These are phyloP conservation scores for Anthrax anthrax DNA, from an alignment of 2,888 invertebrate genomes.

Conservation along the genomic window DNA sequence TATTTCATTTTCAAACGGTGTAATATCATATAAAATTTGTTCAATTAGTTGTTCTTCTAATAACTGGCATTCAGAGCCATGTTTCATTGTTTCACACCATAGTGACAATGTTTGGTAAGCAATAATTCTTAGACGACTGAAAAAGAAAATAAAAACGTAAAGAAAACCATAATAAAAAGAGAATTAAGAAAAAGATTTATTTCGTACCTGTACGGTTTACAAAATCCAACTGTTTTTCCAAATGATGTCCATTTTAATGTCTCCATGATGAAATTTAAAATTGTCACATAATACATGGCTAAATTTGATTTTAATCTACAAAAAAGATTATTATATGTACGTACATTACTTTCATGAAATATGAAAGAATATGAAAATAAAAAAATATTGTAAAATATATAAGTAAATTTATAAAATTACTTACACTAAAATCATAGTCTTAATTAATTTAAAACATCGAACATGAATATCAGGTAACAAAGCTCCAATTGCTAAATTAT, in stretches of 20 bases:
- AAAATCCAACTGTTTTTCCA: conserved; percentile 15
- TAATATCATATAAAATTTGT: conserved; percentile 19
- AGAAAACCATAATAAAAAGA: no score
- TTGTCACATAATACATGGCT: conserved; percentile 16
- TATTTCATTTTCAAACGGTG: conserved; percentile 19
- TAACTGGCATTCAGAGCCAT: conserved; percentile 19
- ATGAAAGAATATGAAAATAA: not conserved
- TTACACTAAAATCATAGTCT: conserved; percentile 19
- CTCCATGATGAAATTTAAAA: conserved; percentile 19
- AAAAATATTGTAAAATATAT: not conserved
- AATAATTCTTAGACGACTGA: conserved; percentile 15
- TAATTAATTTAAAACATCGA: conserved; percentile 18
- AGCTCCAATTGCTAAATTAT: conserved; percentile 21
- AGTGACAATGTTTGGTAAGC: conserved; percentile 18
- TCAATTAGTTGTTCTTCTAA: conserved; percentile 17
- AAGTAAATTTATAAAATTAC: conserved; percentile 4
- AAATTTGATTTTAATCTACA: conserved; percentile 19
- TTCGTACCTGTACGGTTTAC: conserved; percentile 20
- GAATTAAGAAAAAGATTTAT: not conserved
- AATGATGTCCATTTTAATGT: conserved; percentile 22
- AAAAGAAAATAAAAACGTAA: not conserved
- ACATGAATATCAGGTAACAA: conserved; percentile 21
- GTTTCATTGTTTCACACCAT: conserved; percentile 19
- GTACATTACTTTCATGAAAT: not conserved
- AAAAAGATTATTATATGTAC: conserved; percentile 1